phyloP scores from a whole-genome alignment of 2,797 vertebrate genomes.

The Acrocephalus scirpaceus region DNA sequence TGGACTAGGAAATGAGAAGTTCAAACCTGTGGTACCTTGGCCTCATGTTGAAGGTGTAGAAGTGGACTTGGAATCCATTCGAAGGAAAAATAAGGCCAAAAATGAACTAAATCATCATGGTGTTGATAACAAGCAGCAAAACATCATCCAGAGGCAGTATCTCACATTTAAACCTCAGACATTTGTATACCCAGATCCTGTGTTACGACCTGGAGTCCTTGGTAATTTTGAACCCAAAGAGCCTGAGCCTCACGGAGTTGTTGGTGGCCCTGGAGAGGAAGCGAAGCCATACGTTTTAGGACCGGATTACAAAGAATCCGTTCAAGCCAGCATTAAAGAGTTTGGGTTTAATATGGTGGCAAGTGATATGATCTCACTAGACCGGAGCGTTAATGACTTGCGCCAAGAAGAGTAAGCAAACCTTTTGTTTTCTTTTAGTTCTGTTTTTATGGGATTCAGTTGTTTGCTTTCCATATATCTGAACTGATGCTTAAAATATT shows the following conservation, averaged over 20 bases:
- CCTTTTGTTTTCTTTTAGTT: conserved; percentile 31
- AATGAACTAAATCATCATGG: conserved; percentile 73
- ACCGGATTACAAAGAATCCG: conserved; percentile 90
- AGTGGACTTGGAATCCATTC: conserved; percentile 93
- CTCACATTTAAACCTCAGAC: conserved; percentile 93
- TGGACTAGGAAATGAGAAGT: conserved; percentile 80
- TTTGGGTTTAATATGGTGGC: conserved; percentile 99
- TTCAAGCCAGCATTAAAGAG: conserved; percentile 95
- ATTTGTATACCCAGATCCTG: conserved; percentile 83
- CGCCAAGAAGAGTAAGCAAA: conserved; percentile 95
- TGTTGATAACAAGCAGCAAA: conserved; percentile 79
- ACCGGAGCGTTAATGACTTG: conserved; percentile 90
- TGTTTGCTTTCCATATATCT: not conserved
- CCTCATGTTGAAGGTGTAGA: conserved; percentile 97
- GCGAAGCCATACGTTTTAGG: conserved; percentile 90
- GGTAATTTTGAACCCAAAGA: conserved; percentile 94
- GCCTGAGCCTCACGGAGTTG: conserved; percentile 88
- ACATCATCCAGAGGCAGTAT: conserved; percentile 91
- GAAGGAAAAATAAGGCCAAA: conserved; percentile 86
- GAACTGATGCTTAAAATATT: not conserved
- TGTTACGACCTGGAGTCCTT: conserved; percentile 83
- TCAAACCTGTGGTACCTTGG: conserved; percentile 95
- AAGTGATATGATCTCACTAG: conserved; percentile 98
- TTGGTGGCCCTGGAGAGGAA: conserved; percentile 89
- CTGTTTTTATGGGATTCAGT: not conserved